A percentile compares a stretch with the other conserved stretches of the same genome.
These are phyloP conservation scores for Onthophagus sagittarius DNA, from an alignment of 2,888 invertebrate species.

Conservation along the genomic window DNA sequence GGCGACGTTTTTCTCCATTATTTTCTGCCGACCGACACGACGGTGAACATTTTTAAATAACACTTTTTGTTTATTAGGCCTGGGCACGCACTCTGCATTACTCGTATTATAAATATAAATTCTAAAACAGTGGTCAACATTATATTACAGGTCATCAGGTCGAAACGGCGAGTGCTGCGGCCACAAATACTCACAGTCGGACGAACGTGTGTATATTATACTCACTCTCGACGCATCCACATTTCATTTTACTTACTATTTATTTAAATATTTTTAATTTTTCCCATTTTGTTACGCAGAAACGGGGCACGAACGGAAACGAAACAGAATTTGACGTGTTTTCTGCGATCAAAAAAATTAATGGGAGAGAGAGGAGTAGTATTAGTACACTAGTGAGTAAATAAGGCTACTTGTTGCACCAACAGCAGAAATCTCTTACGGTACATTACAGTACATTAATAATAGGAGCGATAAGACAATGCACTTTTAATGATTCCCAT, in stretches of 20 bases:
- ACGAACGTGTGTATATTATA: constrained; percentile 19
- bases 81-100: constrained; percentile 27
- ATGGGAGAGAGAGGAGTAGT: constrained; percentile 1
- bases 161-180: constrained; percentile 30
- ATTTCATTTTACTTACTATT: constrained; percentile 12
- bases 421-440: constrained; percentile 19
- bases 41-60: constrained; percentile 34
- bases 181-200: constrained; percentile 28
- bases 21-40: constrained; percentile 29
- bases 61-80: neutral
- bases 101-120: constrained; percentile 28
- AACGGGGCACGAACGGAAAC: neutral
- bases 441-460: constrained; percentile 5
- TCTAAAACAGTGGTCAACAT: constrained; percentile 32
- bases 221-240: constrained; percentile 25
- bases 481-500: neutral
- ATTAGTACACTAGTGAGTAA: constrained; percentile 18
- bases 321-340: neutral
- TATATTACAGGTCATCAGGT: constrained; percentile 34
- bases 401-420: constrained; percentile 26
- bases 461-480: constrained; percentile 8
- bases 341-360: neutral
- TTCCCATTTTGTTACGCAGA: neutral
- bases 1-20: neutral
- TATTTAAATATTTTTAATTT: neutral